Base-by-base conservation (phyloP, 2,113 vertebrate genomes). In the Mungos mungo region DNA sequence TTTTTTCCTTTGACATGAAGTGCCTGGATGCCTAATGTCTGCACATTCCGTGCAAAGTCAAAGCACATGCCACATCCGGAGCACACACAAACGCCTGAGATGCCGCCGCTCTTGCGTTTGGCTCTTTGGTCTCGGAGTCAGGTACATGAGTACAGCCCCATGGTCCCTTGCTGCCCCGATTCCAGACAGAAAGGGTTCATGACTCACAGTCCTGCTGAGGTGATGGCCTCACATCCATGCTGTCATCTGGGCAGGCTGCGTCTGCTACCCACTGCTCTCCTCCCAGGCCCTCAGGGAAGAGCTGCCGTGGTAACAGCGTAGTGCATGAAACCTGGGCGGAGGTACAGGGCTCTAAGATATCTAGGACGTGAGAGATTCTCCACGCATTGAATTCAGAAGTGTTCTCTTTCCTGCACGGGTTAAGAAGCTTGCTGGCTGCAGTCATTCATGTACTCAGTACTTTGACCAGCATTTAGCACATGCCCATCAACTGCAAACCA, bases 341-440 rank as follows among this genome's bases (percentile, higher is more conserved):
- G 74, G n/a, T 6, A 63, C 5, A 54, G 60, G 68, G 29, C 31
- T 52, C 41, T 27, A 92, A 96, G 77, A n/a, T 82, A 31, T 47
- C 83, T 83, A 72, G 68, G 41, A 54, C 5, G 4, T 80, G 65
- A 79, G 38, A 13, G n/a, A 25, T 66, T 81, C 41, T 82, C 65
- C 10, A 50, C 72, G 54, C 57, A 84, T 87, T 76, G 41, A 69
- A 84, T 92, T 84, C 5, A 72, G 69, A 87, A 88, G 45, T 57
- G 41, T 79, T 89, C 14, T 91, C 50, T 90, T 87, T 71, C 60
- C 14, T 65, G 29, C 80, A 0, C 66, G 47, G 85, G 41, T 57
- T 86, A 77, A 88, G 69, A 90, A 96, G 31, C 41, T 84, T 79
- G 25, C 83, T 90, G 69, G 38, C 80, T 31, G n/a, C 18, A 41